Evolutionary conservation across 2,888 invertebrate species (phyloP).

Genomic region (Cheilosia pagana): DNA sequence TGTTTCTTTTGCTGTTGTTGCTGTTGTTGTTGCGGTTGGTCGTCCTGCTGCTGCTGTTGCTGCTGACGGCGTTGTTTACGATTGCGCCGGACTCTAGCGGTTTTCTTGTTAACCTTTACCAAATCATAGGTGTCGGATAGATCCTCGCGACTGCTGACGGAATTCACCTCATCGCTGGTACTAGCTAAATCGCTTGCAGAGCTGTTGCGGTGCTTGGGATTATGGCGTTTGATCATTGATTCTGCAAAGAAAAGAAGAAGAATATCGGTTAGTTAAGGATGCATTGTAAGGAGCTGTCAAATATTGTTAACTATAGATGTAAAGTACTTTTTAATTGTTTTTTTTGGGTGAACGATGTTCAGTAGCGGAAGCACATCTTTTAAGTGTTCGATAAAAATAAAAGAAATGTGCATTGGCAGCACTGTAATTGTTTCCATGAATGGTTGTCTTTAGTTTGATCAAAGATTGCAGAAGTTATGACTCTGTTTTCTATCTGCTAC

Average conservation of each 20-base stretch:
- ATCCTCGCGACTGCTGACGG: slow-evolving; percentile 79
- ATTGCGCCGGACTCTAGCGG: slow-evolving; percentile 59
- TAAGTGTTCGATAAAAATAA: too few relatives aligned
- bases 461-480: too few relatives aligned
- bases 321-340: not conserved
- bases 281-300: not conserved
- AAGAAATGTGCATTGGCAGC: too few relatives aligned
- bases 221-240: slow-evolving; percentile 78
- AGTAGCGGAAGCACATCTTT: too few relatives aligned
- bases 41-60: slow-evolving; percentile 56
- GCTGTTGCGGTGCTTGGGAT: slow-evolving; percentile 80
- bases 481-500: too few relatives aligned
- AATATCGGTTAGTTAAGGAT: not conserved
- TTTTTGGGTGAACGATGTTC: not conserved
- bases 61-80: slow-evolving; percentile 66
- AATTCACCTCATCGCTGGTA: slow-evolving; percentile 79
- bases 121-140: slow-evolving; percentile 76
- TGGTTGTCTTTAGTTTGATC: too few relatives aligned
- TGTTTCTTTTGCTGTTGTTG: slow-evolving; percentile 50
- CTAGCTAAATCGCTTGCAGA: slow-evolving; percentile 79
- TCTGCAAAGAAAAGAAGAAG: slow-evolving; percentile 69
- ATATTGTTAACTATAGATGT: not conserved
- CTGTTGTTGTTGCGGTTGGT: slow-evolving; percentile 31
- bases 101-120: slow-evolving; percentile 56
- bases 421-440: too few relatives aligned